Conservation (phyloP, 2,797 vertebrate genomes). For the Danio jaintianensis region DNA sequence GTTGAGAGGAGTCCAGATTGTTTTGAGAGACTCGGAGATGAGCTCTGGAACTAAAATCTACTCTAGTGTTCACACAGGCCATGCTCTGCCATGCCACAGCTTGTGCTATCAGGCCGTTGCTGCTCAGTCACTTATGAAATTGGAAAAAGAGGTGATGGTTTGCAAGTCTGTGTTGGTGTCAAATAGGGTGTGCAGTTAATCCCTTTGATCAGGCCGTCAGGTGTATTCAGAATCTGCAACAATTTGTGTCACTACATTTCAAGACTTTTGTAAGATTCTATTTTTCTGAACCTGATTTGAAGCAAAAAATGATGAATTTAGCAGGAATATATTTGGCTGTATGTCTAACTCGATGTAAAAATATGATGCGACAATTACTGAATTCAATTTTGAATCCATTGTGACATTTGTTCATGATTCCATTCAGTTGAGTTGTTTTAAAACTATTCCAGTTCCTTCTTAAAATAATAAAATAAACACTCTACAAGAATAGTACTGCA, state of each 20-base stretch:
- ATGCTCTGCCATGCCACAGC: neutral
- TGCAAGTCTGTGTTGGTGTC: slow-evolving; percentile 28
- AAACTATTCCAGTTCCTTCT: neutral
- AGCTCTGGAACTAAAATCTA: slow-evolving; percentile 50
- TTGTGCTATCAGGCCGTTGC: slow-evolving; percentile 10
- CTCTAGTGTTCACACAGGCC: slow-evolving; percentile 36
- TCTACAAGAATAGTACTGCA: neutral
- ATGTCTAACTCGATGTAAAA: neutral
- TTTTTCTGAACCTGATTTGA: neutral
- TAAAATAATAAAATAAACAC: neutral
- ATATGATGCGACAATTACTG: neutral
- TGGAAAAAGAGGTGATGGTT: slow-evolving; percentile 33
- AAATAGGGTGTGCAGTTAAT: slow-evolving; percentile 26
- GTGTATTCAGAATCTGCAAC: slow-evolving; percentile 46
- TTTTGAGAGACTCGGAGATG: slow-evolving; percentile 42
- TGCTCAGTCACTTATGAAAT: slow-evolving; percentile 47
- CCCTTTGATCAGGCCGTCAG: neutral
- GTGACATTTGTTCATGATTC: neutral
- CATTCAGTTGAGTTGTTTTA: neutral
- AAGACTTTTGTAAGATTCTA: neutral
- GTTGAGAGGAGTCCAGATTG: slow-evolving; percentile 29
- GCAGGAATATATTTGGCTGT: neutral
- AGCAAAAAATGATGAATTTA: slow-evolving; percentile 23
- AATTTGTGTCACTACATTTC: slow-evolving; percentile 38
- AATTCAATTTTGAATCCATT: neutral